Conservation (phyloP, 1,140 invertebrate species). For the Eurosta solidaginis region DNA sequence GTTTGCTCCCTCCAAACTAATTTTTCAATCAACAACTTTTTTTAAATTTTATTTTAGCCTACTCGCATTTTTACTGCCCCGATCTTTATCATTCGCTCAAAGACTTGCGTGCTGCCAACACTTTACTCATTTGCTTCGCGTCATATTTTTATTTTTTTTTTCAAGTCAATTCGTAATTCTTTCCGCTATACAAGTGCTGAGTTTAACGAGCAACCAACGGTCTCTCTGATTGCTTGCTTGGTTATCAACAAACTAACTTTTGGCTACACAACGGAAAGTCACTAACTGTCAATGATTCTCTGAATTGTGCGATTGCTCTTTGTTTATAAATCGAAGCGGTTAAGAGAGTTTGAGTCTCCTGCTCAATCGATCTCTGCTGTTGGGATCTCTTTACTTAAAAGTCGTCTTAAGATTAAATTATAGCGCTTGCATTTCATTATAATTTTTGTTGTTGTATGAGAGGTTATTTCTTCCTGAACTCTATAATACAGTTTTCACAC, state of each 20-base stretch:
- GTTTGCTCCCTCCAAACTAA: background rate
- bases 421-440: too few species aligned
- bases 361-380: too few species aligned
- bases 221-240: constrained; percentile 14
- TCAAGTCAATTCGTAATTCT: background rate
- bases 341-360: too few species aligned
- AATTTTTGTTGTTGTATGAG: too few species aligned
- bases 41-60: background rate
- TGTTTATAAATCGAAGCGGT: too few species aligned
- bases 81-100: background rate
- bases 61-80: background rate
- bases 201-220: background rate
- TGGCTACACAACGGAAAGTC: background rate
- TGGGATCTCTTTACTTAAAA: too few species aligned
- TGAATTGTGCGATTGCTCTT: background rate
- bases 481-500: too few species aligned
- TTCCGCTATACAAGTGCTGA: background rate
- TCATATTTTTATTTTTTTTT: too few species aligned
- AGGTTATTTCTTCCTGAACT: too few species aligned
- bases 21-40: too few species aligned
- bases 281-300: background rate
- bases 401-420: too few species aligned
- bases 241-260: background rate
- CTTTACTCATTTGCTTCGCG: background rate
- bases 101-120: background rate